phyloP scores from a whole-genome alignment of 2,797 vertebrate genomes.

The Dromococcyx pavoninus region DNA sequence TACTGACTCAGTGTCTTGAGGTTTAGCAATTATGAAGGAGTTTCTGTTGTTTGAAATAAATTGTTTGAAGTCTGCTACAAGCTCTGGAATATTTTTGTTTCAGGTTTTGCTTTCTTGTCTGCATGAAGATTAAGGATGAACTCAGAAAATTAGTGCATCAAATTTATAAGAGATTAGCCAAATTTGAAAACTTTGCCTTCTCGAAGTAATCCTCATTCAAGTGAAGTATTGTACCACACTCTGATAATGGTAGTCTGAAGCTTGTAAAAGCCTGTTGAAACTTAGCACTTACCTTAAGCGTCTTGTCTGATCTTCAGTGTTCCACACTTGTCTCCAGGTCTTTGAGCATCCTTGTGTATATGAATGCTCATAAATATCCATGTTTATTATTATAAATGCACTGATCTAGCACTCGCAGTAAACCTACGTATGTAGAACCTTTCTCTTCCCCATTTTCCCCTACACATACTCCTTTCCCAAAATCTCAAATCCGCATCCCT shows the following conservation, averaged over 20 bases:
- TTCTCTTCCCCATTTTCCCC: background rate
- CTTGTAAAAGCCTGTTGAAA: background rate
- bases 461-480: rapidly evolving
- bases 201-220: background rate
- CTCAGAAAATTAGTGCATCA: background rate
- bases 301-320: background rate
- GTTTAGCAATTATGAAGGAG: background rate
- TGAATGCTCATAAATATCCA: background rate
- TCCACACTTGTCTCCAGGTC: background rate
- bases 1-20: background rate
- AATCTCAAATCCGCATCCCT: background rate
- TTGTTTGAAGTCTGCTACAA: background rate
- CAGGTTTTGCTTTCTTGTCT: background rate
- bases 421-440: background rate
- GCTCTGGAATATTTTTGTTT: background rate
- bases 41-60: background rate
- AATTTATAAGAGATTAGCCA: background rate
- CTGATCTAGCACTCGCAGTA: background rate
- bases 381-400: background rate
- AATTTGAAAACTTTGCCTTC: background rate
- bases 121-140: background rate
- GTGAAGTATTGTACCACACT: background rate
- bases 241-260: background rate
- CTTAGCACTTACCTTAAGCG: background rate
- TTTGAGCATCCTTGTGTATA: background rate